Evolutionary conservation across 2,888 invertebrate species (phyloP), one percentile per base, ranked within the genome.

Genomic region (Dorcus parallelipipedus): DNA sequence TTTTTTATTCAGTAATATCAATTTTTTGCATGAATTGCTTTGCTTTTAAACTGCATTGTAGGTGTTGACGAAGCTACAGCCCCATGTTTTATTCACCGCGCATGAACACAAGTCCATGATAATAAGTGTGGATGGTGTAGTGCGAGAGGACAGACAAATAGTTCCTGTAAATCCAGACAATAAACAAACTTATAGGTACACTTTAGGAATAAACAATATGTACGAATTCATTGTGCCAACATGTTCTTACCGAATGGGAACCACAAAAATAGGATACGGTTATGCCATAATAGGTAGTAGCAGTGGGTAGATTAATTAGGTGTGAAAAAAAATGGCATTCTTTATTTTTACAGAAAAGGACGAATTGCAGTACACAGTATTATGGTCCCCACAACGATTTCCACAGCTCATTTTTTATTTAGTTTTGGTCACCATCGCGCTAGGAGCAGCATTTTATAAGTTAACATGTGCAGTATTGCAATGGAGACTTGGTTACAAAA

Each of bases 211-310:
- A 61, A 78, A 76, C 41, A 79, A 80, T 65, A 76, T 81, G 69
- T 80, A 81, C 68, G 97, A 97, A 81, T 84, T 97, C 50, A 86
- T 90, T 76, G 90, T 95, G 64, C 97, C 97, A 2, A 96, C 97
- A 0, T 95, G 94, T 73, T 96, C 95, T 0, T 98, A 98, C 76
- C 85, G 98, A 69, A 98, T 98, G 97, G 97, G 97, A 1, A 92
- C 90, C 17, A 75, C 78, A 3, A 81, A 88, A 65, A 92, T 95
- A 77, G 97, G 96, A 2, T 95, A 89, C 77, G 95, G 95, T 39
- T 88, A 87, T 63, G 91, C 90, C 7, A 80, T 92, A 54, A 78
- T 95, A 66, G 89, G 95, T 91, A 26, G 95, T 91, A 26, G 5
- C 14, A 14, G 14, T 26, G 80, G 78, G 70, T 70, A 52, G 7